Evolutionary conservation across 1,140 invertebrate genomes (phyloP).

Genomic region (Anastrepha ludens): DNA sequence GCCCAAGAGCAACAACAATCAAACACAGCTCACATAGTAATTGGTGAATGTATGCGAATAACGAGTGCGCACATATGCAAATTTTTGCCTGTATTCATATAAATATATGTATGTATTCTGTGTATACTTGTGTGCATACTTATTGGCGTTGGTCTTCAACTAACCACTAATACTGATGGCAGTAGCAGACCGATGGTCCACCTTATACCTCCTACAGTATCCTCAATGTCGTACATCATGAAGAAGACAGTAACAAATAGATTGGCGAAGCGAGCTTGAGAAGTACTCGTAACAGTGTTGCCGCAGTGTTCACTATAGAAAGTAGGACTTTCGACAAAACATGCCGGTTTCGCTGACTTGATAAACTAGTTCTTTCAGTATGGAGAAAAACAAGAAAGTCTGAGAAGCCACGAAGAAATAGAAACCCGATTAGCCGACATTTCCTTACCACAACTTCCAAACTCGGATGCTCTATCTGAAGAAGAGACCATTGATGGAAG

Average conservation of each 20-base stretch:
- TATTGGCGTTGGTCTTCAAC: not conserved
- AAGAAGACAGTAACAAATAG: not conserved
- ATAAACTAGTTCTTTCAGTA: too few species aligned
- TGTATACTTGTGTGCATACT: not conserved
- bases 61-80: conserved; percentile 43
- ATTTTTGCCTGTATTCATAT: not conserved
- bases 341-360: too few species aligned
- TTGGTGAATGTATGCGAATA: not conserved
- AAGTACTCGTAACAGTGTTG: not conserved
- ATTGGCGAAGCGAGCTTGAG: not conserved
- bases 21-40: not conserved
- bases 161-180: conserved; percentile 13
- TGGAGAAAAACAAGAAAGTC: too few species aligned
- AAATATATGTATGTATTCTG: not conserved
- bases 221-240: not conserved
- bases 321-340: too few species aligned
- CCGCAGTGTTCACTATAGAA: not conserved
- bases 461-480: too few species aligned
- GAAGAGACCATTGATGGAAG: too few species aligned
- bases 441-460: too few species aligned
- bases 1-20: conserved; percentile 23
- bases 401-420: too few species aligned
- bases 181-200: not conserved
- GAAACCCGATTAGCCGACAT: too few species aligned
- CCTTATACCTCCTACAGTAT: not conserved